phyloP scores from a whole-genome alignment of 1,140 invertebrate species.

The Trinorchestia longiramus region DNA sequence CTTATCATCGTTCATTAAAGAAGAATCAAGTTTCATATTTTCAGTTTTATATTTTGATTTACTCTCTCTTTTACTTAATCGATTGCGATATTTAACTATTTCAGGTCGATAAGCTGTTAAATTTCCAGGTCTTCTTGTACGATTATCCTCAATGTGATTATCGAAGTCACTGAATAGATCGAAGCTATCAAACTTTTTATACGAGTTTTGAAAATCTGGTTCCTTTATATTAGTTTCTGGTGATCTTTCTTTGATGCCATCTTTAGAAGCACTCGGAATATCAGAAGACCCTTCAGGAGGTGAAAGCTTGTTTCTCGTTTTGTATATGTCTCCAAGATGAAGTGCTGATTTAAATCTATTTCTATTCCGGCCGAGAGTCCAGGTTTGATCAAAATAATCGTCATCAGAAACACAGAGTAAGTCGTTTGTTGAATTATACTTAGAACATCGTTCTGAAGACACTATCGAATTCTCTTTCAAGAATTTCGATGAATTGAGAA shows the following conservation, averaged over 20 bases:
- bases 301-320: neutral
- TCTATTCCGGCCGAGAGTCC: neutral
- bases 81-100: neutral
- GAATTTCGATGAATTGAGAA: neutral
- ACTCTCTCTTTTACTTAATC: neutral
- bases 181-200: slow-evolving; percentile 17
- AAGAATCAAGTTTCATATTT: neutral
- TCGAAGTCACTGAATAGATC: neutral
- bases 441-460: neutral
- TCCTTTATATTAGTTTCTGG: neutral
- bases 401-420: neutral
- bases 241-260: neutral
- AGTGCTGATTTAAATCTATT: neutral
- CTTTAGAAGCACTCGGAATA: neutral
- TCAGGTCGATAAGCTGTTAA: neutral
- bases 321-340: neutral
- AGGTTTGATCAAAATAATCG: neutral
- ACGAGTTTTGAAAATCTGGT: neutral
- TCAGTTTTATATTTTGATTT: neutral
- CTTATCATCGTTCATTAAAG: neutral
- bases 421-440: slow-evolving; percentile 28
- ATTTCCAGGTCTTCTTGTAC: neutral
- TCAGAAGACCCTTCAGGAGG: neutral
- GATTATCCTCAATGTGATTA: neutral
- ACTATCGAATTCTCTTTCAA: slow-evolving; percentile 8